phyloP scores from a whole-genome alignment of 2,888 invertebrate species.

The Cantharis flavilabris region DNA sequence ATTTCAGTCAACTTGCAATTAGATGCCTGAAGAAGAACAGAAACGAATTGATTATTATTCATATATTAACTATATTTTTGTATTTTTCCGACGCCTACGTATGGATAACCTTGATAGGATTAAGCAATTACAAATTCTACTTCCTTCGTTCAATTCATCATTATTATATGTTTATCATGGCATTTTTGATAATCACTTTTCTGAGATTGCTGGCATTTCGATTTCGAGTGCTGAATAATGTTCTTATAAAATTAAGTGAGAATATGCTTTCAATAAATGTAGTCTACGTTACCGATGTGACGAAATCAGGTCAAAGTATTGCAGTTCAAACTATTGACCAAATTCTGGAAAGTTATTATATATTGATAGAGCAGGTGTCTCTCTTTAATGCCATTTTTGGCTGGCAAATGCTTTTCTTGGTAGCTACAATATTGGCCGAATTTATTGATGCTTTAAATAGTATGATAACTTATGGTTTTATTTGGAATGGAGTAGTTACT shows the following conservation, averaged over 20 bases:
- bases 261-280: background rate
- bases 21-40: background rate
- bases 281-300: background rate
- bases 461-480: background rate
- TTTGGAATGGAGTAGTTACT: background rate
- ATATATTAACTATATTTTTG: background rate
- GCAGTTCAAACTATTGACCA: background rate
- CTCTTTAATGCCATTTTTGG: background rate
- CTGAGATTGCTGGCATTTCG: background rate
- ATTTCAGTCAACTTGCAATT: background rate
- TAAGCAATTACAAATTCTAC: background rate
- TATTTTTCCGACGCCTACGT: background rate
- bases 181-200: background rate
- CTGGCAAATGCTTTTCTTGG: background rate
- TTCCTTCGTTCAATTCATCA: background rate
- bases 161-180: background rate
- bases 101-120: background rate
- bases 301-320: background rate
- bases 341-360: background rate
- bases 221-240: background rate
- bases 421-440: background rate
- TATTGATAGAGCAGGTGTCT: background rate
- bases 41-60: background rate
- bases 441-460: background rate
- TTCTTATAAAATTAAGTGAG: background rate